A percentile compares a stretch with the other conserved stretches of the same genome.
phyloP scores from a whole-genome alignment of 2,113 vertebrate species.

The Pterocles burchelli region DNA sequence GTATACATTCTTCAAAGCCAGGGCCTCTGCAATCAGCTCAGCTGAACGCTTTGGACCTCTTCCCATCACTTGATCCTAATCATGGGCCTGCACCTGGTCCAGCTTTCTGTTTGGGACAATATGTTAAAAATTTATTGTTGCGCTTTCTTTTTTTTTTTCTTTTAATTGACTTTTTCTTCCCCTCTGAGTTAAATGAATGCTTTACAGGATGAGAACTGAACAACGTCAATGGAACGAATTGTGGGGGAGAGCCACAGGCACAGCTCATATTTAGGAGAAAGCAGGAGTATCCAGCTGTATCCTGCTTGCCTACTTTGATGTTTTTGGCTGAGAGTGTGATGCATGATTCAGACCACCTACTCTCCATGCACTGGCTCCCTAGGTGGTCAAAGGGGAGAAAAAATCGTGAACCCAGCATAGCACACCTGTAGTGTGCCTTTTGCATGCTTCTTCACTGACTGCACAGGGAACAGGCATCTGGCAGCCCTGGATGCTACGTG shows the following conservation, averaged over 20 bases:
- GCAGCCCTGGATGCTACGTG: background rate
- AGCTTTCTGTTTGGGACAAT: constrained; percentile 26
- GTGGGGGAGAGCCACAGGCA: background rate
- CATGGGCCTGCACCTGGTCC: constrained; percentile 24
- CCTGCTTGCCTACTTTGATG: constrained; percentile 4
- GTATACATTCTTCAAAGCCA: background rate
- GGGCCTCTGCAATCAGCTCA: background rate
- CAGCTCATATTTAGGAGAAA: background rate
- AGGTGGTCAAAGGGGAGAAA: background rate
- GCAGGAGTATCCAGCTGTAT: constrained; percentile 19
- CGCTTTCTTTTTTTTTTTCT: background rate
- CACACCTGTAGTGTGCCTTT: background rate
- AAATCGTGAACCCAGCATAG: background rate
- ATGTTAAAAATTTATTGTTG: background rate
- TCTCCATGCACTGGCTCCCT: background rate
- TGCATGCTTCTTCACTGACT: background rate
- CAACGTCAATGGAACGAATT: background rate
- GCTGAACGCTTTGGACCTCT: background rate
- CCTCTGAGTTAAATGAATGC: background rate
- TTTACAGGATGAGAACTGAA: background rate
- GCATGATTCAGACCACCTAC: background rate
- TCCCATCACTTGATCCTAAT: constrained; percentile 32
- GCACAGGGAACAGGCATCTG: background rate
- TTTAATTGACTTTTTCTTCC: background rate
- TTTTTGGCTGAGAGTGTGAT: background rate